Evolutionary conservation across 2,113 vertebrate species (phyloP), one percentile per base, ranked within the genome.

Genomic region (Anolis carolinensis): DNA sequence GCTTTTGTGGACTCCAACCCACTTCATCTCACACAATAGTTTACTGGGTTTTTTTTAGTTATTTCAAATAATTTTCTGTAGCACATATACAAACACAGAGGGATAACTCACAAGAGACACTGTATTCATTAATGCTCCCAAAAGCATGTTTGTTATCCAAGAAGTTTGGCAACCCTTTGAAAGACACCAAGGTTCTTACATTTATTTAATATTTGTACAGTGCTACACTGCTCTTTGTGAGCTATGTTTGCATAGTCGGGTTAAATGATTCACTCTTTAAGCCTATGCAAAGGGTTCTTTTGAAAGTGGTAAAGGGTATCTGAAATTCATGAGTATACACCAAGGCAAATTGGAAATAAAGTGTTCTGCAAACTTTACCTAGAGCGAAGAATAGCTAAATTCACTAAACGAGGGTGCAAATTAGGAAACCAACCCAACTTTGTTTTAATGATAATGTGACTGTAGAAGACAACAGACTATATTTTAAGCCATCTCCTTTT

Each of bases 331-430:
- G 81, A 87, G 20, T 74, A 88, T 88, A 80, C 90, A 91, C 80
- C 85, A 90, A 91, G 87, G 87, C 78, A 94, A 92, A 93, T 92
- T 91, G 88, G 81, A 91, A 89, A 87, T 72, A 94, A 79, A 81
- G 93, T 92, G 94, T 90, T 90, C 74, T 21, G 36, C 50, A 91
- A 93, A 92, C 90, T 91, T 1, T 87, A 93, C 84, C 87, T 91
- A 84, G 78, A 74, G 71, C 90, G 90, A 93, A 90, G 30, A 70
- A 91, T 89, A 92, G 88, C 89, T 90, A 93, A 89, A 93, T 91
- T 81, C 87, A 85, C 86, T 92, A 88, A 90, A 11, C 0, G 77
- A 86, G 92, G 90, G 92, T 93, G 89, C 88, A 87, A 92, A 92
- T 92, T 91, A 91, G 83, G 90, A 92, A 90, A 87, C 90, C 85